phyloP scores from a whole-genome alignment of 2,797 vertebrate genomes.

The Pampus argenteus region DNA sequence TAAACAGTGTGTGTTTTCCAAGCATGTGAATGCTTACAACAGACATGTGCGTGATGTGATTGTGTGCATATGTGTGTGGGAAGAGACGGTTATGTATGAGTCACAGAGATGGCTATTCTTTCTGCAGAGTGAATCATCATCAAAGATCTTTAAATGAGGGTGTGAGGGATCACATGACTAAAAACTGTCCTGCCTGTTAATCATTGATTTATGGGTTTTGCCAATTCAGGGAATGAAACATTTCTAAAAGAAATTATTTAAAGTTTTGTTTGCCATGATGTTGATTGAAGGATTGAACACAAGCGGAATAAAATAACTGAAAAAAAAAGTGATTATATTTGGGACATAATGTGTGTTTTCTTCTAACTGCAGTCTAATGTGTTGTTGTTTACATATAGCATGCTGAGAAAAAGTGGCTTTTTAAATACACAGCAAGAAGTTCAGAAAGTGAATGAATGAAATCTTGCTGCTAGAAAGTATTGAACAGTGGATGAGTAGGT shows the following conservation, averaged over 20 bases:
- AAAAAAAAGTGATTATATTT: conserved; percentile 49
- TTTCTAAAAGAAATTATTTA: conserved; percentile 39
- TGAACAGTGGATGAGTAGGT: not conserved
- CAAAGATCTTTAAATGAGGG: conserved; percentile 63
- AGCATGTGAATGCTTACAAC: conserved; percentile 30
- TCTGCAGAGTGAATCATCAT: conserved; percentile 57
- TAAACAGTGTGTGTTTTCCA: conserved; percentile 11
- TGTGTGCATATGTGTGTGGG: conserved; percentile 31
- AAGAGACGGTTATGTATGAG: conserved; percentile 40
- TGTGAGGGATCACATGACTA: conserved; percentile 41
- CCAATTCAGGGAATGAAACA: conserved; percentile 34
- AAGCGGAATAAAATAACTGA: conserved; percentile 25
- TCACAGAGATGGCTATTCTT: conserved; percentile 58
- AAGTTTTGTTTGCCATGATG: conserved; percentile 23
- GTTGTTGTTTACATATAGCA: not conserved
- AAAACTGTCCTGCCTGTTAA: conserved; percentile 29
- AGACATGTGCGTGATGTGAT: conserved; percentile 29
- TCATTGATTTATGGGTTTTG: conserved; percentile 7
- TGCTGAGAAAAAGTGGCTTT: not conserved
- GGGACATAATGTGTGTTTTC: not conserved
- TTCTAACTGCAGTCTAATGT: not conserved
- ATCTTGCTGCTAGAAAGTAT: accelerated
- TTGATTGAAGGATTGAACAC: conserved; percentile 37
- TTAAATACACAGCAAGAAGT: not conserved
- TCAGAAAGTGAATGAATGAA: not conserved